Evolutionary conservation across 1,140 invertebrate species (phyloP).

Genomic region (Drosophila simulans): DNA sequence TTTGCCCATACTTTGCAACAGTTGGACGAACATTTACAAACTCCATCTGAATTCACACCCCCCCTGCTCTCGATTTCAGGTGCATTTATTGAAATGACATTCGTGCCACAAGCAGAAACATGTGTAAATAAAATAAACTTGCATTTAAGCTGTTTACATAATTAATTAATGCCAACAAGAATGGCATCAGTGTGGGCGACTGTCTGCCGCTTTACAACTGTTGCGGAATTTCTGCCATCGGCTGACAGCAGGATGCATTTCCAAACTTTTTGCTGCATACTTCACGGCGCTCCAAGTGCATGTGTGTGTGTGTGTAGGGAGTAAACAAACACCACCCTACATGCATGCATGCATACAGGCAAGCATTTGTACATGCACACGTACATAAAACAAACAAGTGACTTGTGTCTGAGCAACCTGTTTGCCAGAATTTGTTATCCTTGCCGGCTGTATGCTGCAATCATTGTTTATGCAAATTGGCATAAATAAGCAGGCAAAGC

Average conservation of each 20-base stretch:
- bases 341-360: not conserved
- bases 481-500: conserved; percentile 61
- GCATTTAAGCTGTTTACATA: conserved; percentile 80
- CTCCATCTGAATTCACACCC: not conserved
- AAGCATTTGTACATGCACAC: too few relatives aligned
- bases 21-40: not conserved
- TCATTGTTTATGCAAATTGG: conserved; percentile 74
- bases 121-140: conserved; percentile 82
- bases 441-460: conserved; percentile 34
- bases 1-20: conserved; percentile 4
- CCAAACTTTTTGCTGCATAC: conserved; percentile 55
- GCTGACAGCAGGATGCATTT: conserved; percentile 33
- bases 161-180: conserved; percentile 75
- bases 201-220: not conserved
- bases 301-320: not conserved
- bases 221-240: not conserved
- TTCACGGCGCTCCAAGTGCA: conserved; percentile 7
- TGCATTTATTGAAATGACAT: conserved; percentile 49
- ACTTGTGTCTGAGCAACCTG: conserved; percentile 41
- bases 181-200: not conserved
- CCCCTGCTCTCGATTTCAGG: conserved; percentile 3
- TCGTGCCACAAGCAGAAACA: conserved; percentile 55
- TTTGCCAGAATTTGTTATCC: conserved; percentile 48
- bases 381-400: conserved; percentile 20
- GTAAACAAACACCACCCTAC: not conserved